Evolutionary conservation across 2,113 vertebrate species (phyloP), one percentile per base, ranked within the genome.

Genomic region (Ochotona princeps): DNA sequence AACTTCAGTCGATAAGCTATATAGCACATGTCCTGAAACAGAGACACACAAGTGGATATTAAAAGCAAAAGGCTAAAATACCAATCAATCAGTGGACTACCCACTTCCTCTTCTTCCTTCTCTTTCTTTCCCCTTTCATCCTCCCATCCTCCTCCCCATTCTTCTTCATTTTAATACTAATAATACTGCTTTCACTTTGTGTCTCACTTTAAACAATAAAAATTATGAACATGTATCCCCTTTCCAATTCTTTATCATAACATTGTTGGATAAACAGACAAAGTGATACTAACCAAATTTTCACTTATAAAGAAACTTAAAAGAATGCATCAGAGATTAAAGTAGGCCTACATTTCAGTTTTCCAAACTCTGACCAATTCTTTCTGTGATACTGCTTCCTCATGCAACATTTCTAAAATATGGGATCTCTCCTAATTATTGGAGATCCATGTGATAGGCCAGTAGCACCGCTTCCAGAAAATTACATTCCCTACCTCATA

Each of bases 401-500:
- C 12, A 51, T 1, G 9, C 17, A n/a, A 32, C 13, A 26, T 38
- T 81, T 7, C 65, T 15, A 10, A 69, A 72, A 88, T 9, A 12
- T 1, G 73, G 26, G 23, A 28, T 47, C 51, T 79, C 79, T 49
- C 60, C 49, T 30, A 17, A 57, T 57, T 51, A 47, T 12, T 0
- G 25, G 32, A 95, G 1, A 44, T 65, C 78, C 30, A 61, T 13
- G 8, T 1, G 10, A 54, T 5, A 87, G 81, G 25, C 74, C 49
- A 60, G 8, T 4, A 86, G 3, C 61, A 93, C 54, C 47, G 44
- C 13, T 25, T 69, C 81, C 75, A 95, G 61, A 74, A 91, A 95
- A 4, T 67, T 20, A 63, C 15, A 54, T 93, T 85, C 25, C 35
- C 30, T 61, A 89, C 60, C 81, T 93, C 20, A 80, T 20, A 94